Evolutionary conservation across 2,113 vertebrate genomes (phyloP).

Genomic region (Trichomycterus rosablanca): DNA sequence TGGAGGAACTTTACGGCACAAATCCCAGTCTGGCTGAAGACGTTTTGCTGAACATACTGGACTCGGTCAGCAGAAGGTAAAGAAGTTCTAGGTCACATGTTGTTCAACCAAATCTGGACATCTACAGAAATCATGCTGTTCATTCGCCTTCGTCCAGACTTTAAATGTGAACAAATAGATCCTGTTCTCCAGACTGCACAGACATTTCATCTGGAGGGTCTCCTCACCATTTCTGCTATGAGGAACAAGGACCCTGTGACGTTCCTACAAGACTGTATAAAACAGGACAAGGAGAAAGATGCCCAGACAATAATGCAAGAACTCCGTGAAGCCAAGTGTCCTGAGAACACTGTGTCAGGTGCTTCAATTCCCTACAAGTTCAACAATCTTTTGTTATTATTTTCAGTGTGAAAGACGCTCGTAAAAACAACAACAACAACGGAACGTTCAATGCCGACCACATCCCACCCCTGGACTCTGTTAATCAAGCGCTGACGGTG

Average conservation of each 20-base stretch:
- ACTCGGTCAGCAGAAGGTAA: background rate
- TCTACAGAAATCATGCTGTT: conserved; percentile 1
- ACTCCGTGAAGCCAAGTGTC: background rate
- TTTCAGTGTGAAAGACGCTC: no score
- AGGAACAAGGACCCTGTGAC: background rate
- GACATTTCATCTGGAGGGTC: background rate
- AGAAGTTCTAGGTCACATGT: conserved; percentile 9
- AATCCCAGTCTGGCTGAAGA: conserved; percentile 2
- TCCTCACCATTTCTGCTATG: background rate
- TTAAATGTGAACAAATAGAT: background rate
- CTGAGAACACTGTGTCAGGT: conserved; percentile 1
- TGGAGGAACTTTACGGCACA: no score
- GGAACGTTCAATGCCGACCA: no score
- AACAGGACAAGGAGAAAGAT: background rate
- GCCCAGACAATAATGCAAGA: background rate
- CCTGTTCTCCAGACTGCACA: conserved; percentile 14
- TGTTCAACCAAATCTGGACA: conserved; percentile 9
- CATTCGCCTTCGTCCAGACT: background rate
- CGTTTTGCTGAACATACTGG: background rate
- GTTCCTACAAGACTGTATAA: background rate
- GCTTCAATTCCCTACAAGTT: no score
- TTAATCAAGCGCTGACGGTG: no score
- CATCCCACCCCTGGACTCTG: no score
- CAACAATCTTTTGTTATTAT: background rate
- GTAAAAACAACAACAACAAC: no score